Evolutionary conservation across 2,797 vertebrate species (phyloP), one percentile per base, ranked within the genome.

Genomic region (Leuciscus waleckii): DNA sequence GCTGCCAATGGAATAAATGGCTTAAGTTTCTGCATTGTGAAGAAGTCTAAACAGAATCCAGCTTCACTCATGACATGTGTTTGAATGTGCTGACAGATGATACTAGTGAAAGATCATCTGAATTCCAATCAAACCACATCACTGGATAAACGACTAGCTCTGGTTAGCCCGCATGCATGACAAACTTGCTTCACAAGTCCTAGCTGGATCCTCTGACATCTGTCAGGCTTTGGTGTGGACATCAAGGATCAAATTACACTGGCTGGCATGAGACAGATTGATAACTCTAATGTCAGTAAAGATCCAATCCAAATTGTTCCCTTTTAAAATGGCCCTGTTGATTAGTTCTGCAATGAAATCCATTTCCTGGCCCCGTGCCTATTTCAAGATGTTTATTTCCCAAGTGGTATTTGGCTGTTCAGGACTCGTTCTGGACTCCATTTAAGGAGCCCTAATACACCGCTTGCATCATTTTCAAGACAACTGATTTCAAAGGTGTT

Each of bases 311-410:
- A 93, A 95, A 95, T 95, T 93, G 92, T 93, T 91, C 92, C 91
- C 92, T 90, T 91, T 94, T 93, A 95, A 95, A 95, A 93, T 23
- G 85, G 92, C 89, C 90, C 89, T 92, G 91, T 93, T 96, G 94
- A 95, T 96, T 96, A 95, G 94, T 95, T 96, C 93, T 94, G 93
- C 93, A 94, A 94, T 95, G 93, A 95, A 95, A 95, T 94, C 94
- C 90, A 96, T 95, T 95, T 95, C 95, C 94, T 95, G 92, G 92
- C 92, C 92, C 90, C 77, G 85, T 93, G 93, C 93, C 94, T 95
- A 93, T 94, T 96, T 94, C 93, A 92, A 92, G 92, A 91, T 90
- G 89, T 95, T 95, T 95, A 96, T 96, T 96, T 96, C 95, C 95
- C 95, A 89, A 89, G 95, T 94, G 94, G 93, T 91, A 93, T 92